These are phyloP conservation scores for Lates calcarifer DNA, from an alignment of 2,113 vertebrate genomes.

Conservation along the genomic window DNA sequence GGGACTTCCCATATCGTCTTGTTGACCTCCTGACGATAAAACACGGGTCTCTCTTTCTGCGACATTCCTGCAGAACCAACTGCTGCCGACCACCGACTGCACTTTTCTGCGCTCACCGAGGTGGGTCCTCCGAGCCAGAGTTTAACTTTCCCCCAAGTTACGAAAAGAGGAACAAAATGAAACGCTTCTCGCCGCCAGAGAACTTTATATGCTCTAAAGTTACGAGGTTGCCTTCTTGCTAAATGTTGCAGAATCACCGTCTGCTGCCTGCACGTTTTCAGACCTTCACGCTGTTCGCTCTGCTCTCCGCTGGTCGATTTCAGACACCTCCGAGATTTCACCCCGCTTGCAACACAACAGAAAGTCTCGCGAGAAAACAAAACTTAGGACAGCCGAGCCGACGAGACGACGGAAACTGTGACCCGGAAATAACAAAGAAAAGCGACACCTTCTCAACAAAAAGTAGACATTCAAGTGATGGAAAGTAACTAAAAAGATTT, in stretches of 20 bases:
- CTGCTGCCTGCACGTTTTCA: slow-evolving; percentile 31
- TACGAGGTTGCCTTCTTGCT: neutral
- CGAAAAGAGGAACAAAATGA: neutral
- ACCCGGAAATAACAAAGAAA: neutral
- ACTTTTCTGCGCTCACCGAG: slow-evolving; percentile 69
- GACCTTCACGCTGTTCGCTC: slow-evolving; percentile 51
- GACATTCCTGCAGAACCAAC: slow-evolving; percentile 86
- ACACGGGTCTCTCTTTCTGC: slow-evolving; percentile 91
- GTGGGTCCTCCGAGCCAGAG: slow-evolving; percentile 41
- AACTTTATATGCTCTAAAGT: neutral
- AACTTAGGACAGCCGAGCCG: neutral
- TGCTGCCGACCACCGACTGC: slow-evolving; percentile 64
- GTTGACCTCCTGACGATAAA: slow-evolving; percentile 96
- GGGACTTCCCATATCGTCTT: slow-evolving; percentile 98
- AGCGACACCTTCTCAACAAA: neutral
- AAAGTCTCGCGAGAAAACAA: slow-evolving; percentile 67
- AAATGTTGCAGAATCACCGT: slow-evolving; percentile 38
- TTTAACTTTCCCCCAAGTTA: slow-evolving; percentile 52
- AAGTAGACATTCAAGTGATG: neutral
- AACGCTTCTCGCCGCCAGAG: neutral
- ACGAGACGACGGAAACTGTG: slow-evolving; percentile 10
- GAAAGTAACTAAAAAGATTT: neutral
- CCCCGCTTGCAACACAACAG: slow-evolving; percentile 17
- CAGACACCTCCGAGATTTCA: slow-evolving; percentile 62
- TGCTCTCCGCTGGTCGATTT: slow-evolving; percentile 12